Evolutionary conservation across 2,888 invertebrate genomes (phyloP).

Genomic region (Athetis lepigone): DNA sequence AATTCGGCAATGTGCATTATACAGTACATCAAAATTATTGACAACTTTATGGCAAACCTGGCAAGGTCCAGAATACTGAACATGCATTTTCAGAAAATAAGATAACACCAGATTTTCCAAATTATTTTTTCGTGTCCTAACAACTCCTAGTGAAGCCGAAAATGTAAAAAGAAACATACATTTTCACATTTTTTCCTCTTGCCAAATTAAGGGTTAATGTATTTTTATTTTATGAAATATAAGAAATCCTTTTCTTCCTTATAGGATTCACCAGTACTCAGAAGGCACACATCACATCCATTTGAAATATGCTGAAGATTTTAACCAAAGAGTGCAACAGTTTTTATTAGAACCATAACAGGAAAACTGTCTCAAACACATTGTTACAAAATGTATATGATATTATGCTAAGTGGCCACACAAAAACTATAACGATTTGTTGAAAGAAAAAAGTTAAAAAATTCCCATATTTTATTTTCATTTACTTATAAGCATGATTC

Average conservation of each 20-base stretch:
- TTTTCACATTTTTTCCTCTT: no score
- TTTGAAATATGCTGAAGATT: conserved; percentile 94
- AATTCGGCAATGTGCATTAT: no score
- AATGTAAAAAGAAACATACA: no score
- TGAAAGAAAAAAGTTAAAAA: conserved; percentile 81
- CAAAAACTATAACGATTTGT: conserved; percentile 53
- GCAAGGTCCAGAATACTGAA: no score
- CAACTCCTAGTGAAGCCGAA: no score
- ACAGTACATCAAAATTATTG: no score
- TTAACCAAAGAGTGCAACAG: conserved; percentile 93
- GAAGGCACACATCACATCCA: conserved; percentile 97
- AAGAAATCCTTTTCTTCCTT: conserved; percentile 67
- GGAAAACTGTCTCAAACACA: no score
- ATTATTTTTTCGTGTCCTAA: no score
- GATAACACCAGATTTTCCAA: no score
- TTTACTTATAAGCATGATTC: conserved; percentile 90
- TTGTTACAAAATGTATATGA: conserved; percentile 2
- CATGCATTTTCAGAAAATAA: no score
- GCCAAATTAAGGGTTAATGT: no score
- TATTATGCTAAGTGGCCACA: neutral
- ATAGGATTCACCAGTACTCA: conserved; percentile 93
- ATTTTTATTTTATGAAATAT: conserved; percentile 34
- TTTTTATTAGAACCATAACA: conserved; percentile 90
- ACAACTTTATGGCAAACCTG: no score
- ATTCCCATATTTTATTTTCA: conserved; percentile 90